These are phyloP conservation scores for Ficedula albicollis DNA, from an alignment of 2,797 vertebrate genomes.

Conservation along the genomic window DNA sequence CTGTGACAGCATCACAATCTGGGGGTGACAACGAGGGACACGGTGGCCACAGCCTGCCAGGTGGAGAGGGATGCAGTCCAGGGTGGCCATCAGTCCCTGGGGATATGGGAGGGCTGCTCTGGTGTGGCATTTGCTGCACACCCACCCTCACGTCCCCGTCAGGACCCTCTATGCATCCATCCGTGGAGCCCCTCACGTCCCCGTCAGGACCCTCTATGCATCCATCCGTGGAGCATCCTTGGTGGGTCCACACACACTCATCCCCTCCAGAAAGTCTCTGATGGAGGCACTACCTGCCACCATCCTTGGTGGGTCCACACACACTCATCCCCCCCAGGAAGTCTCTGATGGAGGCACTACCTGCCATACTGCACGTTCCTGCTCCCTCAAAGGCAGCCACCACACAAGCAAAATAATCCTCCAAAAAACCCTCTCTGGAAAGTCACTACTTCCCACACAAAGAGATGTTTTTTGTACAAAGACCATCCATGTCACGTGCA, in stretches of 20 bases:
- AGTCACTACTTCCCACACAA: background rate
- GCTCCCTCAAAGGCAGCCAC: background rate
- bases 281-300: too few relatives aligned
- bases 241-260: too few relatives aligned
- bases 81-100: background rate
- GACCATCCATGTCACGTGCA: rapidly evolving
- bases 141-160: background rate
- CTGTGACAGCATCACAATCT: conserved; percentile 83
- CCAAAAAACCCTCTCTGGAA: background rate
- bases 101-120: background rate
- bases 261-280: too few relatives aligned
- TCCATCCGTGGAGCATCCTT: too few relatives aligned
- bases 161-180: background rate
- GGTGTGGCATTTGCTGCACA: rapidly evolving
- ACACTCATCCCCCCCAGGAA: rapidly evolving
- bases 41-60: conserved; percentile 42
- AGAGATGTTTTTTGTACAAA: background rate
- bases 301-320: background rate
- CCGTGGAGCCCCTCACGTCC: too few relatives aligned
- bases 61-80: background rate
- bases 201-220: too few relatives aligned
- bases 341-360: background rate
- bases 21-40: conserved; percentile 78
- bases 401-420: background rate
- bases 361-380: rapidly evolving